Percentiles rank a stretch among this genome's conserved stretches.
Evolutionary conservation across 2,113 vertebrate species (phyloP).

Genomic region (Pleuronectes platessa): DNA sequence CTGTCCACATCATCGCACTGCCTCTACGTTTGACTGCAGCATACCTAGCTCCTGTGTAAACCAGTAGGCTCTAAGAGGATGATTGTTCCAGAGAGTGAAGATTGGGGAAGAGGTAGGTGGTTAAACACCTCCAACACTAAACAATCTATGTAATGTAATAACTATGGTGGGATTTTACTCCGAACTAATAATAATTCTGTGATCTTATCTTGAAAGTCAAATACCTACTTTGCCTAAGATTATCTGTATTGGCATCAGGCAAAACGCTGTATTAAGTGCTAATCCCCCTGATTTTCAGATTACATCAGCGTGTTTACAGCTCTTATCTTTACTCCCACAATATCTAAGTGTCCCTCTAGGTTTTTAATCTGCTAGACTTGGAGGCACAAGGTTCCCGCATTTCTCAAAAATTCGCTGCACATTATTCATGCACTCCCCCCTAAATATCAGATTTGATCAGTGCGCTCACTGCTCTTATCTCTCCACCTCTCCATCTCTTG

Average conservation of each 20-base stretch:
- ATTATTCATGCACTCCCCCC: constrained; percentile 26
- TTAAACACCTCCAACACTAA: constrained; percentile 5
- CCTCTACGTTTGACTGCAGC: neutral
- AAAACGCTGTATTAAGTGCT: constrained; percentile 52
- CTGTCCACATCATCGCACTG: neutral
- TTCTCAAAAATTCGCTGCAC: constrained; percentile 1
- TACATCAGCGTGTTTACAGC: constrained; percentile 53
- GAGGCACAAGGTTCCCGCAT: constrained; percentile 26
- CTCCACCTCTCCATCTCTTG: constrained; percentile 12
- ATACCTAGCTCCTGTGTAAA: neutral
- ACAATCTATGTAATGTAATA: constrained; percentile 4
- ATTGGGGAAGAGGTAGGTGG: neutral
- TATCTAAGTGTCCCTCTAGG: constrained; percentile 26
- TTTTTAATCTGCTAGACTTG: constrained; percentile 38
- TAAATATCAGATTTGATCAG: constrained; percentile 46
- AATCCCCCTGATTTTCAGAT: constrained; percentile 64
- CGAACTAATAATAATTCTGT: constrained; percentile 38
- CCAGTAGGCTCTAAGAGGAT: neutral
- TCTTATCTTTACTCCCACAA: constrained; percentile 50
- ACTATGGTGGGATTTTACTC: constrained; percentile 18
- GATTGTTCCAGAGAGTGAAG: constrained; percentile 38
- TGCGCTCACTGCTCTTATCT: constrained; percentile 37
- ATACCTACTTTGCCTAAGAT: constrained; percentile 25
- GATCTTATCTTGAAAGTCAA: constrained; percentile 34
- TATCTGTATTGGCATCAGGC: constrained; percentile 54